Percentiles rank a stretch among this genome's conserved stretches.
These are phyloP conservation scores for Norana najaformis DNA, from an alignment of 2,888 invertebrate species.

Conservation along the genomic window DNA sequence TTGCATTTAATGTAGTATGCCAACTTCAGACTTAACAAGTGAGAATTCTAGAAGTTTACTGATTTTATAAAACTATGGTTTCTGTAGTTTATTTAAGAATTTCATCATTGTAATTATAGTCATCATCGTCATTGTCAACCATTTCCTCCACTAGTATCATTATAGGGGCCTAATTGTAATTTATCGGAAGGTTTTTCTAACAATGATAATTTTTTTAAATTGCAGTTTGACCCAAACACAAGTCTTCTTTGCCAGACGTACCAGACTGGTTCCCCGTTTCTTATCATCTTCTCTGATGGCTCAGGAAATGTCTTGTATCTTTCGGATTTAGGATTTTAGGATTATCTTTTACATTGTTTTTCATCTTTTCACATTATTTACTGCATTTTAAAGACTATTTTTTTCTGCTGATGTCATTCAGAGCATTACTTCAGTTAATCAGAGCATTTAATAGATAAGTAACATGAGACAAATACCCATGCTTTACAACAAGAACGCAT, in stretches of 20 bases:
- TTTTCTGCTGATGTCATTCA: not conserved
- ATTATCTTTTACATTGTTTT: not conserved
- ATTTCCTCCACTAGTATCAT: too few relatives aligned
- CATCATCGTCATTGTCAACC: too few relatives aligned
- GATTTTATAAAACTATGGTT: not conserved
- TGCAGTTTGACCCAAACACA: not conserved
- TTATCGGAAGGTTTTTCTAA: too few relatives aligned
- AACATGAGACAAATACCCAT: too few relatives aligned
- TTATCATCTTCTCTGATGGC: constrained; percentile 8
- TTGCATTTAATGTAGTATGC: not conserved
- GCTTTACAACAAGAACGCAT: too few relatives aligned
- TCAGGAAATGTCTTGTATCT: constrained; percentile 23
- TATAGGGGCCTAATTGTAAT: too few relatives aligned
- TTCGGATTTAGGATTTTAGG: too few relatives aligned
- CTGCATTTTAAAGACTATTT: not conserved
- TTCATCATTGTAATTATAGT: too few relatives aligned
- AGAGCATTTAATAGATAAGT: not conserved
- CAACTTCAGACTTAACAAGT: not conserved
- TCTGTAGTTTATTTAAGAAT: not conserved
- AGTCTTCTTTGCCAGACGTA: constrained; percentile 16
- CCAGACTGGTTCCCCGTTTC: not conserved
- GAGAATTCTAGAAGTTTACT: not conserved
- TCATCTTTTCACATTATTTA: too few relatives aligned
- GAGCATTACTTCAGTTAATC: not conserved
- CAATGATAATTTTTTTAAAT: not conserved